These are phyloP conservation scores for Neria commutata DNA, from an alignment of 2,888 invertebrate species.

Conservation along the genomic window DNA sequence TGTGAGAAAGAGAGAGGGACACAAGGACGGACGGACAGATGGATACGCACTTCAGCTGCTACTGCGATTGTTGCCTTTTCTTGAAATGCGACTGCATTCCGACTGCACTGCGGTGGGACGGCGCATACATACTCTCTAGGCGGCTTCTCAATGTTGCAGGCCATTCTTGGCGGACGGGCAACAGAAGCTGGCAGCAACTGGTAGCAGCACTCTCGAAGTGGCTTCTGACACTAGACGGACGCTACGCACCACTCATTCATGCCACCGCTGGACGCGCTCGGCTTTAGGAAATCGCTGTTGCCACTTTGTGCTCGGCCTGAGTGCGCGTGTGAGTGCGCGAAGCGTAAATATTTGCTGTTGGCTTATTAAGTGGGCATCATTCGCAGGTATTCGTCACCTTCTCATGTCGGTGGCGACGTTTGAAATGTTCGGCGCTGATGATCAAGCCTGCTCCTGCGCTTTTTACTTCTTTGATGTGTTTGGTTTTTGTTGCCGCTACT, in stretches of 20 bases:
- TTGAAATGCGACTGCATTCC: no score
- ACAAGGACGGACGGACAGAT: no score
- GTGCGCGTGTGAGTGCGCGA: constrained; percentile 34
- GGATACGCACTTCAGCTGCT: not conserved
- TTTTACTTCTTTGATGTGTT: no score
- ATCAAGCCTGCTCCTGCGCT: no score
- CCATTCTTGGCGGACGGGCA: no score
- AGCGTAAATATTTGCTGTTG: constrained; percentile 48
- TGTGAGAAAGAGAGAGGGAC: no score
- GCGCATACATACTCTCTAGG: no score
- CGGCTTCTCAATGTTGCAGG: not conserved
- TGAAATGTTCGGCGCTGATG: no score
- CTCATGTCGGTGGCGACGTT: no score
- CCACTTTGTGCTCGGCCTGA: not conserved
- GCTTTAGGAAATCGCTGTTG: constrained; percentile 45
- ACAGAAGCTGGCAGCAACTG: not conserved
- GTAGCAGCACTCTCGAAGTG: no score
- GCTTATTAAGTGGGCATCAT: constrained; percentile 54
- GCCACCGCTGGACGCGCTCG: constrained; percentile 39
- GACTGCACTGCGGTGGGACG: no score
- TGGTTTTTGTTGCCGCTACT: not conserved
- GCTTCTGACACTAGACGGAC: constrained; percentile 8
- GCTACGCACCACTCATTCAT: constrained; percentile 43
- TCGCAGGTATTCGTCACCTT: constrained; percentile 8
- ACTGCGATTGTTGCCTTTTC: not conserved